A percentile compares a stretch with the other conserved stretches of the same genome.
These are phyloP conservation scores for Drosophila merina DNA, from an alignment of 2,888 invertebrate species.

Conservation along the genomic window DNA sequence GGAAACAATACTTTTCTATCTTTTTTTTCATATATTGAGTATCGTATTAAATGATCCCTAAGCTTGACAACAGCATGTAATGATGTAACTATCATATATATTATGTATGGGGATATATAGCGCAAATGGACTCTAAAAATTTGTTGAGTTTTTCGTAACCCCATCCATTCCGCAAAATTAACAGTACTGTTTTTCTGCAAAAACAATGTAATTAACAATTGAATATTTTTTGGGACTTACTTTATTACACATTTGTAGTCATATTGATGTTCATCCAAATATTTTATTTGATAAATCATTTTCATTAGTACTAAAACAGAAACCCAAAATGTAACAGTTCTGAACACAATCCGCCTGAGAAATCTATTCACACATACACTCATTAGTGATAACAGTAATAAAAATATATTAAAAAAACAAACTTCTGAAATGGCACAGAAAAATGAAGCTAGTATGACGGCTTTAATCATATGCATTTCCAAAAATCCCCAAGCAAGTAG, in stretches of 20 bases:
- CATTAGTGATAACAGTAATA: constrained; percentile 90
- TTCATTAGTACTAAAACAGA: constrained; percentile 93
- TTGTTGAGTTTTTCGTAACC: constrained; percentile 88
- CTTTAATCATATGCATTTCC: constrained; percentile 96
- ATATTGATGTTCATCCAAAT: constrained; percentile 90
- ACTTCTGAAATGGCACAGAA: constrained; percentile 89
- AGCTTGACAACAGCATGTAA: constrained; percentile 93
- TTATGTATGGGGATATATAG: constrained; percentile 91
- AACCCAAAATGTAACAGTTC: constrained; percentile 90
- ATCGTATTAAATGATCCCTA: constrained; percentile 88
- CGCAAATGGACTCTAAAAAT: constrained; percentile 86
- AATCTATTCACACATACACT: constrained; percentile 89
- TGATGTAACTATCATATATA: constrained; percentile 92
- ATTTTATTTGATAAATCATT: constrained; percentile 98
- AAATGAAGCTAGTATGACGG: constrained; percentile 92
- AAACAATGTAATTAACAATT: background rate
- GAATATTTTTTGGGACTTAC: background rate
- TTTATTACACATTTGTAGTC: constrained; percentile 90
- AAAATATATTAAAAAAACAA: constrained; percentile 92
- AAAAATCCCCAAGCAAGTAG: constrained; percentile 90
- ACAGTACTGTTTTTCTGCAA: constrained; percentile 51
- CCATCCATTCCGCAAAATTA: constrained; percentile 93
- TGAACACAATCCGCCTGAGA: constrained; percentile 88
- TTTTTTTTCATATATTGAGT: constrained; percentile 84
- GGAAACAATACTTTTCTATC: constrained; percentile 90